Evolutionary conservation across 2,797 vertebrate species (phyloP), one percentile per base, ranked within the genome.

Genomic region (Sebastes trivittatus): DNA sequence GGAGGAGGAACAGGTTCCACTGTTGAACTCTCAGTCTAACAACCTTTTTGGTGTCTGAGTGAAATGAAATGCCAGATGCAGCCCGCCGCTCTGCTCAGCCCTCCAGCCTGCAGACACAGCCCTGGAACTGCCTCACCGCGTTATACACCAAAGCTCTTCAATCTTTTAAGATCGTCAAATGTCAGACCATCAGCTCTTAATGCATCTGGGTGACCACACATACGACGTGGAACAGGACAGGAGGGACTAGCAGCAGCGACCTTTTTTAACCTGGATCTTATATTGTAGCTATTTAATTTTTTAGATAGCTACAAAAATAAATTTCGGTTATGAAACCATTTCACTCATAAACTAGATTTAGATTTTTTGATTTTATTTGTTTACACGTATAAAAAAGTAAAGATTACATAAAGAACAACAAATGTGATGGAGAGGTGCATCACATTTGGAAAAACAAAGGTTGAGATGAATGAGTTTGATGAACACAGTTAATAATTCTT

Each of bases 41-140:
- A 72, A 78, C 74, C 38, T 85, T 80, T 88, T 27, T 38, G 60
- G 59, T 63, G 67, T 79, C 65, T 65, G 78, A 46, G 25, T 73
- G 78, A 83, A 88, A 82, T 89, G 78, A 86, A 85, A 81, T 82
- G 84, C 61, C 74, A 72, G 72, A 62, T 42, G 25, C 54, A 32
- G 77, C 52, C 58, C 0, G 76, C 62, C 81, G 32, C 81, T 79
- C 49, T n/a, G 72, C 58, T 77, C 77, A 65, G 34, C 68, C 67
- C 74, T 76, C 5, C 70, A 23, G 63, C 77, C 38, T 11, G 3
- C 63, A 68, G 69, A 72, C n/a, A 5, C 34, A 20, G 18, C 11
- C 70, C 63, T 38, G 73, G 32, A 3, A n/a, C 78, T 2, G 49
- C 49, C 59, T 77, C 76, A 4, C 7, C 16, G 30, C 20, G 67